Evolutionary conservation across 2,113 vertebrate genomes (phyloP), one percentile per base, ranked within the genome.

Genomic region (Morone chrysops): DNA sequence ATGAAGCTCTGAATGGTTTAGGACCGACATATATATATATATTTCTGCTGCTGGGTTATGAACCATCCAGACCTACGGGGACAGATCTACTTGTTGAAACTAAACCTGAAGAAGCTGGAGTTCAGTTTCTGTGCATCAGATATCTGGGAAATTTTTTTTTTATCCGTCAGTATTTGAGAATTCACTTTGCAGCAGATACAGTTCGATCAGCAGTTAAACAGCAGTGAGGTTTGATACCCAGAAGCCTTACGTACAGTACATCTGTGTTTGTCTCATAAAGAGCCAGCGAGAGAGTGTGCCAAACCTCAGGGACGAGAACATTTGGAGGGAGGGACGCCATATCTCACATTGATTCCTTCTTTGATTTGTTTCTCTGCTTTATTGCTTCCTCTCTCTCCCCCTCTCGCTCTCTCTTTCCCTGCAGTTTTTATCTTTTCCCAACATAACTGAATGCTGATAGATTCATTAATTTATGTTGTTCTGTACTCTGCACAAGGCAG

Each of bases 301-400:
- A 22, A 67, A 62, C 51, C 74, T 81, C 69, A 16, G 57, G 13
- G 78, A 74, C 17, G 1, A 20, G n/a, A 78, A 43, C 70, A 11
- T 54, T 77, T 57, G 36, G 45, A 70, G 48, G 69, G 69, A 81
- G 51, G 63, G 78, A 67, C 69, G 67, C 59, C 18, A 70, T 82
- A 14, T 51, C 4, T 62, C 22, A 54, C 63, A 85, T 61, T 14
- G 87, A 88, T 83, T 74, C 57, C 6, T 13, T 4, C 63, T 71
- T 74, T 81, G 72, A 78, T 86, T 89, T 81, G 51, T 78, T 86
- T 83, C 25, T 83, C 43, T 66, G 7, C 59, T 70, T 81, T 74
- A 78, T 73, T 73, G 70, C 67, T 56, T 54, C 18, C 36, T 8
- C 20, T 38, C 50, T 14, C 36, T 20, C 31, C 5, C 40, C 8